Evolutionary conservation across 2,888 invertebrate species (phyloP), one percentile per base, ranked within the genome.

Genomic region (Chouioia cunea): DNA sequence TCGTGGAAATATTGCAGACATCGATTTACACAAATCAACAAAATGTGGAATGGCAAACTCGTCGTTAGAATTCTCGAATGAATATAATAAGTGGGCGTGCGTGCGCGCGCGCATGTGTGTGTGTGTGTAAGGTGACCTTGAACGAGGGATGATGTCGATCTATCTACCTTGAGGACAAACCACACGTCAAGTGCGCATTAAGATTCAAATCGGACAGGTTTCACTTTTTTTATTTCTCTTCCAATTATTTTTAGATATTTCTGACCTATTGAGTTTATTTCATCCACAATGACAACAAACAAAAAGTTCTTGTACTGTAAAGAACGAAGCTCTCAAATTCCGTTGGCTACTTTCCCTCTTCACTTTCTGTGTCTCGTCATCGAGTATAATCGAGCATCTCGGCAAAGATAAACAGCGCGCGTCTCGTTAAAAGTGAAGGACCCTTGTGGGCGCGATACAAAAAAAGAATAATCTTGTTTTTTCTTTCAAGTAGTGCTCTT

Each of bases 151-250:
- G 18, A 10, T 3, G 43, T 18, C 16, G 20, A 57, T 44, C 57
- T 18, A 18, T 43, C 43, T 16, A 12, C 18, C 43, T 15, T 2
- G 43, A 0, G 12, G 43, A 2, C 23, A 36, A 50, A n/a, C n/a
- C 15, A 77, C 82, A 82, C 82, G 82, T 81, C 74, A 82, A 78
- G 74, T 57, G 56, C 72, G 73, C 81, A 79, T 82, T 82, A 79
- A 80, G 81, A 81, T 81, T 74, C 70, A 47, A 71, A 81, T 80
- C 77, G 64, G 44, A 27, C 27, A n/a, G n/a, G n/a, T 27, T 36
- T 36, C 1, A 10, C 6, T 36, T 36, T 6, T 36, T 36, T 3
- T 12, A 12, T 12, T 6, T 36, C 10, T 36, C n/a, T n/a, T n/a
- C n/a, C n/a, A n/a, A n/a, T n/a, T n/a, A n/a, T n/a, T n/a, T n/a